phyloP scores from a whole-genome alignment of 2,888 invertebrate species.

The Drosophila leonis region DNA sequence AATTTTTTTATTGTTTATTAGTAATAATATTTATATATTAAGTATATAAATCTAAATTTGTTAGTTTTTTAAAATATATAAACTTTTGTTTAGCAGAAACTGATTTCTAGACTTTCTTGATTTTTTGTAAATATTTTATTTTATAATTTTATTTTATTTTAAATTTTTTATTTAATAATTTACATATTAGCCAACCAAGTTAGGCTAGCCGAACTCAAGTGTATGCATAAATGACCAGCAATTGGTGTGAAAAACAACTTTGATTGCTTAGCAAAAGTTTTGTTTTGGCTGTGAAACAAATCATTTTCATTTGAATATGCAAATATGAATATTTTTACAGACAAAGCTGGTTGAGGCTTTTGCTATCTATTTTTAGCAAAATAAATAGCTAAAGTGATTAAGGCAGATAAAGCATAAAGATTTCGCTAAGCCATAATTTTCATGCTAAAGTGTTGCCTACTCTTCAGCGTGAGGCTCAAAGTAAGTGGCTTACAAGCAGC shows the following conservation, averaged over 20 bases:
- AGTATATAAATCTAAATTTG: too few relatives aligned
- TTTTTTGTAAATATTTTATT: too few relatives aligned
- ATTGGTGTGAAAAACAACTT: background rate
- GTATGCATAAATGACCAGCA: background rate
- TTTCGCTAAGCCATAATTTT: background rate
- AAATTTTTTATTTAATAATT: too few relatives aligned
- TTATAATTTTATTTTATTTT: too few relatives aligned
- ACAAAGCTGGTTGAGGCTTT: background rate
- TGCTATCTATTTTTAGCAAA: background rate
- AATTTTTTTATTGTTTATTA: too few relatives aligned
- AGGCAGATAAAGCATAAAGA: background rate
- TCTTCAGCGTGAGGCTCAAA: background rate
- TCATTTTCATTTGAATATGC: background rate
- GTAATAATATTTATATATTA: too few relatives aligned
- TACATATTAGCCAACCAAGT: background rate
- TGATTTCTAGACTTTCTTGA: too few relatives aligned
- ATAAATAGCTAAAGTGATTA: background rate
- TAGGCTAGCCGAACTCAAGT: background rate
- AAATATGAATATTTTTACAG: background rate
- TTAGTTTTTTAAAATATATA: too few relatives aligned
- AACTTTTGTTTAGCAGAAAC: too few relatives aligned
- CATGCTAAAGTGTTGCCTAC: background rate
- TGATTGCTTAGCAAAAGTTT: background rate
- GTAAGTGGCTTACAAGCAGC: background rate
- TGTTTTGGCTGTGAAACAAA: background rate